Evolutionary conservation across 92 coral and sea anemone species (phyloP).

Genomic region (Scolanthus callimorphus): DNA sequence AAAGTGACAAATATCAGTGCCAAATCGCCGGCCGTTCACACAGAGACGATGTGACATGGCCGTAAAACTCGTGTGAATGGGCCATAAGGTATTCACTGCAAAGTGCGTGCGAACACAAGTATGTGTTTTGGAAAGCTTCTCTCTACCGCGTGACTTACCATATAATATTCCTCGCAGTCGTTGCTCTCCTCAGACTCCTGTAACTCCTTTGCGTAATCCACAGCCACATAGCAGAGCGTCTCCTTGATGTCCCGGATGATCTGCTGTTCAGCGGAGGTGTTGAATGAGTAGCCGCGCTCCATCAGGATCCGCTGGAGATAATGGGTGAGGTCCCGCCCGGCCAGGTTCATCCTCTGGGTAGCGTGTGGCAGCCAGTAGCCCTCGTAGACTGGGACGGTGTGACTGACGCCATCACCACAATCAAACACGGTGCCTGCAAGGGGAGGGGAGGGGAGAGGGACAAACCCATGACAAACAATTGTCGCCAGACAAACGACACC

Average conservation of each 20-base stretch:
- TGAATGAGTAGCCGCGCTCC: slow-evolving; percentile 88
- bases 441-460: too few relatives aligned
- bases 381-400: slow-evolving; percentile 96
- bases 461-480: too few relatives aligned
- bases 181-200: slow-evolving; percentile 73
- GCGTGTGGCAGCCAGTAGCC: slow-evolving; percentile 99
- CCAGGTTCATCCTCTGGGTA: slow-evolving; percentile 81
- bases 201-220: slow-evolving; percentile 74
- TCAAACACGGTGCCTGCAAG: slow-evolving; percentile 83
- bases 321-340: slow-evolving; percentile 83
- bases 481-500: too few relatives aligned
- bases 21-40: too few relatives aligned
- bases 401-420: slow-evolving; percentile 90
- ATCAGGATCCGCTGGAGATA: slow-evolving; percentile 71
- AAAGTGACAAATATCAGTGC: too few relatives aligned
- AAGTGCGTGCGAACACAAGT: too few relatives aligned
- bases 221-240: slow-evolving; percentile 86
- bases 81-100: too few relatives aligned
- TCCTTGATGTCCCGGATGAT: slow-evolving; percentile 90
- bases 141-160: slow-evolving; percentile 48
- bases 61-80: too few relatives aligned
- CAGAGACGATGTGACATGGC: too few relatives aligned
- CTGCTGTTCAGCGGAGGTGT: slow-evolving; percentile 86
- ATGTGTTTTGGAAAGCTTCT: too few relatives aligned
- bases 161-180: slow-evolving; percentile 67